Conservation (phyloP, 2,113 vertebrate genomes). For the Tilapia sparmanii region DNA sequence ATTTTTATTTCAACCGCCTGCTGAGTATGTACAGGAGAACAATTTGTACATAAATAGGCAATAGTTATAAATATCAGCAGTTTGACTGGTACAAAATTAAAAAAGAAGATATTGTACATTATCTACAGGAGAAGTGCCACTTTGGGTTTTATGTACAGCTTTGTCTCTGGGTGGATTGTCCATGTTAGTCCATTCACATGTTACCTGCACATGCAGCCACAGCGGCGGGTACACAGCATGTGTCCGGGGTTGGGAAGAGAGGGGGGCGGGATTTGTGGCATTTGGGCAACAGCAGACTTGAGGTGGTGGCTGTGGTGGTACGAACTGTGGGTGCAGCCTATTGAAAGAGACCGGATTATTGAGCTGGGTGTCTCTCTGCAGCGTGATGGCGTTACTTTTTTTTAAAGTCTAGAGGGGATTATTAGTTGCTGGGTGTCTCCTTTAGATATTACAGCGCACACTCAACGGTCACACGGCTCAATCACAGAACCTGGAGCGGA, state of each 20-base stretch:
- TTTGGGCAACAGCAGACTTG: background rate
- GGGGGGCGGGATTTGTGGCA: background rate
- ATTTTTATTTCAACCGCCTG: constrained; percentile 65
- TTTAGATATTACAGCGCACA: constrained; percentile 14
- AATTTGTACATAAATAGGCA: constrained; percentile 66
- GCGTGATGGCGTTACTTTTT: background rate
- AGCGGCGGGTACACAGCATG: background rate
- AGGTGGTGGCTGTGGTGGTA: background rate
- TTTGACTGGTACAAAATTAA: constrained; percentile 71
- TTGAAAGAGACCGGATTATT: background rate
- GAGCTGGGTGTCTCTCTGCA: background rate
- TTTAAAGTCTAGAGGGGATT: background rate
- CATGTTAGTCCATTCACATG: constrained; percentile 19
- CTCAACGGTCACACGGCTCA: background rate
- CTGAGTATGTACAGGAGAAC: constrained; percentile 56
- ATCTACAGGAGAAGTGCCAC: constrained; percentile 66
- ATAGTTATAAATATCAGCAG: constrained; percentile 69
- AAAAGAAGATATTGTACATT: constrained; percentile 67
- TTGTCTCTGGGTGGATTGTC: constrained; percentile 51
- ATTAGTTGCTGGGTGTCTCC: background rate
- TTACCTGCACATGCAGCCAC: constrained; percentile 14
- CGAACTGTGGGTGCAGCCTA: background rate
- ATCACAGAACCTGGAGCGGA: background rate
- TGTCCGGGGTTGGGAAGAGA: background rate
- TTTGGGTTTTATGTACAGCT: constrained; percentile 6